A percentile compares a stretch with the other conserved stretches of the same genome.
Evolutionary conservation across 2,113 vertebrate species (phyloP).

Genomic region (Dicerorhinus sumatrensis): DNA sequence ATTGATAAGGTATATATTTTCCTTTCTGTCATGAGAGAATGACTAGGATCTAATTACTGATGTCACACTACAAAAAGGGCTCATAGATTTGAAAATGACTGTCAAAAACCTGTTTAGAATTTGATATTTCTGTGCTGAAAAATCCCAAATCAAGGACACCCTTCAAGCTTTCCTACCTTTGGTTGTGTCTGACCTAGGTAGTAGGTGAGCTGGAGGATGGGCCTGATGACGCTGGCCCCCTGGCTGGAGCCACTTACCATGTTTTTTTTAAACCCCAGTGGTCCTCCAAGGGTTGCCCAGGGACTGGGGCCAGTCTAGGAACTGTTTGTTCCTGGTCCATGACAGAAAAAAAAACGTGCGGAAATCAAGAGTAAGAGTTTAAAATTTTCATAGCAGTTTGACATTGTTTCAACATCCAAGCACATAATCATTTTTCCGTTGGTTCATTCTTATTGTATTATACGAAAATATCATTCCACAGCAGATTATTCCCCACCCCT

Average conservation of each 20-base stretch:
- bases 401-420: not conserved
- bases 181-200: fast-evolving
- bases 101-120: not conserved
- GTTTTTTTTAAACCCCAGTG: not conserved
- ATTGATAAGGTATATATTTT: not conserved
- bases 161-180: not conserved
- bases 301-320: not conserved
- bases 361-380: not conserved
- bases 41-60: not conserved
- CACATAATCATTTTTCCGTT: not conserved
- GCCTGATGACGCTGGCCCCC: fast-evolving
- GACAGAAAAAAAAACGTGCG: not conserved
- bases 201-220: not conserved
- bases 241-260: not conserved
- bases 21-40: not conserved
- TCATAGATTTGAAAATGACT: not conserved
- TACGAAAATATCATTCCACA: not conserved
- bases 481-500: not conserved
- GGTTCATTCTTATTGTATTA: not conserved
- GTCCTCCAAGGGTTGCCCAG: not conserved
- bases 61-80: not conserved
- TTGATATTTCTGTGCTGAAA: not conserved
- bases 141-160: not conserved
- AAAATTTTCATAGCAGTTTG: not conserved
- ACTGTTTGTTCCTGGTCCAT: not conserved